Conservation (phyloP, 2,113 vertebrate species). For the Tachysurus fulvidraco region DNA sequence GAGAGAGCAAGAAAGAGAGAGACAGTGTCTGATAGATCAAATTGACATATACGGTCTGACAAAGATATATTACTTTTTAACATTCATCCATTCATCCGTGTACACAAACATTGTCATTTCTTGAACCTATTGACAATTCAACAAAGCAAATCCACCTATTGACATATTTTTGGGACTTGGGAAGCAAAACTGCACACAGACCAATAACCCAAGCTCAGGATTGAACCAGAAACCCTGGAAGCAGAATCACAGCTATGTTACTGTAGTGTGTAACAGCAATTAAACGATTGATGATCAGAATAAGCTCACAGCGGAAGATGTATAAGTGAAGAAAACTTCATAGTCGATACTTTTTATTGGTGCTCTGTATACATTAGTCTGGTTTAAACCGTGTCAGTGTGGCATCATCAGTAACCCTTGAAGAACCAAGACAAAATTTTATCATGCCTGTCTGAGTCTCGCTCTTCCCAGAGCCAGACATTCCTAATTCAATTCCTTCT, state of each 20-base stretch:
- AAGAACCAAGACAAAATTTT: neutral
- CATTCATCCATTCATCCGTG: neutral
- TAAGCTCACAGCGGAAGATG: neutral
- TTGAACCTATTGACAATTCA: neutral
- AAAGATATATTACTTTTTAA: neutral
- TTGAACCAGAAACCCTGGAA: neutral
- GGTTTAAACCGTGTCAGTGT: neutral
- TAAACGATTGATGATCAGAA: neutral
- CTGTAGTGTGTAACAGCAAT: neutral
- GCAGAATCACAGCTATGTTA: too few relatives aligned
- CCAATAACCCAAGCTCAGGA: neutral
- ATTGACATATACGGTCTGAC: neutral
- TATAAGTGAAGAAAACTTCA: neutral
- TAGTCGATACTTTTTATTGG: neutral
- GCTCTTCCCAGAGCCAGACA: conserved; percentile 20
- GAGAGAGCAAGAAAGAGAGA: neutral
- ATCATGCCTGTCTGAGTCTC: neutral
- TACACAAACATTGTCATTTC: neutral
- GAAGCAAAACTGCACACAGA: neutral
- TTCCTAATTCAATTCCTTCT: conserved; percentile 42
- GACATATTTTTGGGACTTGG: neutral
- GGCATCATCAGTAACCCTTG: conserved; percentile 25
- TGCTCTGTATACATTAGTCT: neutral
- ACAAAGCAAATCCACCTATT: neutral
- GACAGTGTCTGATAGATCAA: neutral